phyloP scores from a whole-genome alignment of 2,888 invertebrate genomes.

The Ametastegia equiseti region DNA sequence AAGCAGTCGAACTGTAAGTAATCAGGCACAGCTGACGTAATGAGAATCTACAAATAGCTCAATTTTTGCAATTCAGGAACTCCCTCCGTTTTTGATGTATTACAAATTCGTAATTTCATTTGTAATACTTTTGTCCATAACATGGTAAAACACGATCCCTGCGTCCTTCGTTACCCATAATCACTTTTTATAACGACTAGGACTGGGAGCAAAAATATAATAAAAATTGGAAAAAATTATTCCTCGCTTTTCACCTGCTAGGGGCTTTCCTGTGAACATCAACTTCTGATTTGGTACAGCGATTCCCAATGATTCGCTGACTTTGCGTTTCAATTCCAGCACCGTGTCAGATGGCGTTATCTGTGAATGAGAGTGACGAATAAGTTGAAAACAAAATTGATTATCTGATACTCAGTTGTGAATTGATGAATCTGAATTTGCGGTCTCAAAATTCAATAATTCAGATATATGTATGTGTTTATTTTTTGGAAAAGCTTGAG shows the following conservation, averaged over 20 bases:
- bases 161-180: not conserved
- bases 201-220: not conserved
- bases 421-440: not conserved
- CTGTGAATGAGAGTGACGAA: constrained; percentile 58
- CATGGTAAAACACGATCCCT: not conserved
- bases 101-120: constrained; percentile 1
- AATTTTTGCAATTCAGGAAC: too few species aligned
- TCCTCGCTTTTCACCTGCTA: constrained; percentile 75
- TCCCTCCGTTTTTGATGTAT: too few species aligned
- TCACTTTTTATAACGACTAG: not conserved
- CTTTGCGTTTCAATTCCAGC: constrained; percentile 83
- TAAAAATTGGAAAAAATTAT: not conserved
- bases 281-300: constrained; percentile 85
- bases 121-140: not conserved
- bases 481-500: too few species aligned
- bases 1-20: too few species aligned
- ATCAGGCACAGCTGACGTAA: too few species aligned
- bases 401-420: not conserved
- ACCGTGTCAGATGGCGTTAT: constrained; percentile 77
- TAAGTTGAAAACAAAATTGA: not conserved
- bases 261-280: constrained; percentile 83
- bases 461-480: too few species aligned
- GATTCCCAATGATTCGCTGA: constrained; percentile 81
- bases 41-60: too few species aligned
- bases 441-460: too few species aligned